Conservation (phyloP, 2,113 vertebrate genomes). For the Struthidea cinerea region DNA sequence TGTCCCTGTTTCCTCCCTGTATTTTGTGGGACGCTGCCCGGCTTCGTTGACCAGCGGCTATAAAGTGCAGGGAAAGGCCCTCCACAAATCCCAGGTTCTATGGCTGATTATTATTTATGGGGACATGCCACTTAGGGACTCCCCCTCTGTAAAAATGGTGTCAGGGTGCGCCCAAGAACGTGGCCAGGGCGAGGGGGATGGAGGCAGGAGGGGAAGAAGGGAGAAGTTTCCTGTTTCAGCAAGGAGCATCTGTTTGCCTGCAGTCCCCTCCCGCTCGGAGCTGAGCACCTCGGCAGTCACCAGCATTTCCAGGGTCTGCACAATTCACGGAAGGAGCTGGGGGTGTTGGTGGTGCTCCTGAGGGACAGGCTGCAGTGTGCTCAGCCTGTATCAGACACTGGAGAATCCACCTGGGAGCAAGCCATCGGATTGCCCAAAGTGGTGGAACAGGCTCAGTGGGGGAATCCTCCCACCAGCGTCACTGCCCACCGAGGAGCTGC, state of each 20-base stretch:
- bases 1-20: neutral
- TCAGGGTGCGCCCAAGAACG: neutral
- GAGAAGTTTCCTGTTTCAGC: neutral
- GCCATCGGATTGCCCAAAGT: neutral
- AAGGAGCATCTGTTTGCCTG: neutral
- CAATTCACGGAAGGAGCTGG: neutral
- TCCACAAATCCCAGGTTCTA: neutral
- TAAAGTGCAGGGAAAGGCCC: neutral
- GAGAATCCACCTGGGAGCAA: neutral
- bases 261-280: neutral
- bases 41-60: neutral
- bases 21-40: rapidly evolving
- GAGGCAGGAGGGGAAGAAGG: neutral
- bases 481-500: neutral
- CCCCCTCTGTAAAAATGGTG: neutral
- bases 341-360: neutral
- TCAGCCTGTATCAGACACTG: neutral
- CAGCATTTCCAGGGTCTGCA: neutral
- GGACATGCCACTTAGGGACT: neutral
- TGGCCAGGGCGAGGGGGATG: neutral
- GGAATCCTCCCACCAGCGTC: rapidly evolving
- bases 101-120: neutral
- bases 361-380: neutral
- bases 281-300: neutral
- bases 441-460: neutral